Base-by-base conservation (phyloP, 2,888 invertebrate species). In the Drosophila merina region DNA sequence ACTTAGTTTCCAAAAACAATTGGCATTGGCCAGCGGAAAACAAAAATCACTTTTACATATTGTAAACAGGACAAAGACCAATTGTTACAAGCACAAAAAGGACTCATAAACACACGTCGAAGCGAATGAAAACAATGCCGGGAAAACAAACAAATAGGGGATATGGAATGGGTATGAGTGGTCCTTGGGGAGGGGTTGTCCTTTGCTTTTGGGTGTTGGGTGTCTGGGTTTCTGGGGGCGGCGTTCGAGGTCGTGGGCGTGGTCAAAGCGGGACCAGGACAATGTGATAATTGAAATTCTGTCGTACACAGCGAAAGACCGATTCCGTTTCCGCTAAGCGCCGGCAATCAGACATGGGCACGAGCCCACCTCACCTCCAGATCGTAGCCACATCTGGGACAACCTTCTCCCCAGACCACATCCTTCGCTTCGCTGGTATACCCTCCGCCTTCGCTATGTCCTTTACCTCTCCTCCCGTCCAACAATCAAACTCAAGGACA, bases 61-160 rank as follows among this genome's bases (percentile, higher is more conserved):
- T 84, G 82, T 74, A 78, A 84, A 84, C 60, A 66, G 69, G 44
- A 85, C 76, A 85, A 85, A 74, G 81, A 62, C 20, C 74, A 72
- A 74, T 84, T 80, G 81, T 78, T 72, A 55, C 74, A 68, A 44
- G 54, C 55, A 73, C 68, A 76, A 66, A 66, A 66, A 67, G 48
- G 42, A 60, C 47, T 33, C 25, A 2, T 26, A 74, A 63, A 79
- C 59, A 51, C 55, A 72, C 50, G 28, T 66, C 47, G 58, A 44
- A 57, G 12, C 31, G 31, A 52, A 58, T 42, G 45, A 57, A 50
- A 72, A 69, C 74, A 63, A 68, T 58, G 74, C 30, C 38, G 38
- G 44, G 25, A 47, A 63, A 71, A 71, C 51, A 69, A 66, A 42
- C 59, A 77, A 76, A 77, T 45, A 33, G 50, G 40, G 69, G 64